Evolutionary conservation across 2,797 vertebrate species (phyloP).

Genomic region (Myioborus melanocephalus): DNA sequence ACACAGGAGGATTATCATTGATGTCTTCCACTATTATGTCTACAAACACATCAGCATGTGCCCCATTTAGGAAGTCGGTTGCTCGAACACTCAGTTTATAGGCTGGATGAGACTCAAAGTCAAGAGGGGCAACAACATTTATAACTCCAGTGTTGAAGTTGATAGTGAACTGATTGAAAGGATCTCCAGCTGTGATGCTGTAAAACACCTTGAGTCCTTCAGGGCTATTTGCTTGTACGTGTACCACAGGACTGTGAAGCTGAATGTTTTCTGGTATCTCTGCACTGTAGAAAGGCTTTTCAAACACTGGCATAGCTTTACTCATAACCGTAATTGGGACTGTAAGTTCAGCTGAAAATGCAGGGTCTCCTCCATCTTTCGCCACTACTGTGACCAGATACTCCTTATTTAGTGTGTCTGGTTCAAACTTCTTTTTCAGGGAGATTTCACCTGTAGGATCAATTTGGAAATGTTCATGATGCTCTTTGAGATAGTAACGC

Average conservation of each 20-base stretch:
- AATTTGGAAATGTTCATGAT: constrained; percentile 88
- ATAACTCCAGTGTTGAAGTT: constrained; percentile 97
- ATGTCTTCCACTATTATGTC: constrained; percentile 94
- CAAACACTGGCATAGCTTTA: constrained; percentile 95
- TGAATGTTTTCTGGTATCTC: constrained; percentile 93
- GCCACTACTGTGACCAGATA: constrained; percentile 87
- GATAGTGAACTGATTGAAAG: constrained; percentile 91
- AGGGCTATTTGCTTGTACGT: constrained; percentile 91
- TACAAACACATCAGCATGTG: constrained; percentile 91
- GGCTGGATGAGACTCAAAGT: constrained; percentile 95
- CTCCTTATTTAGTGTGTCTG: constrained; percentile 86
- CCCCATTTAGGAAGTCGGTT: constrained; percentile 91
- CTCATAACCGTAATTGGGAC: constrained; percentile 91
- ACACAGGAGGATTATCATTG: constrained; percentile 92
- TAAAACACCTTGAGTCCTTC: constrained; percentile 95
- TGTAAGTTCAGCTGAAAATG: constrained; percentile 84
- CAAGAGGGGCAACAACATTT: constrained; percentile 85
- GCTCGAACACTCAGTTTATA: constrained; percentile 92
- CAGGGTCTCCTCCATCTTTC: constrained; percentile 86
- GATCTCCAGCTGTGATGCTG: constrained; percentile 93
- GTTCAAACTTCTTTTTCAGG: constrained; percentile 87
- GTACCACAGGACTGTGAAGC: constrained; percentile 88
- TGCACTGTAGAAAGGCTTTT: constrained; percentile 94
- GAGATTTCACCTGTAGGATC: constrained; percentile 85
- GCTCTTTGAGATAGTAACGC: constrained; percentile 86